Percentiles rank a stretch among this genome's conserved stretches.
Evolutionary conservation across 2,797 vertebrate species (phyloP).

Genomic region (Aeoliscus strigatus): DNA sequence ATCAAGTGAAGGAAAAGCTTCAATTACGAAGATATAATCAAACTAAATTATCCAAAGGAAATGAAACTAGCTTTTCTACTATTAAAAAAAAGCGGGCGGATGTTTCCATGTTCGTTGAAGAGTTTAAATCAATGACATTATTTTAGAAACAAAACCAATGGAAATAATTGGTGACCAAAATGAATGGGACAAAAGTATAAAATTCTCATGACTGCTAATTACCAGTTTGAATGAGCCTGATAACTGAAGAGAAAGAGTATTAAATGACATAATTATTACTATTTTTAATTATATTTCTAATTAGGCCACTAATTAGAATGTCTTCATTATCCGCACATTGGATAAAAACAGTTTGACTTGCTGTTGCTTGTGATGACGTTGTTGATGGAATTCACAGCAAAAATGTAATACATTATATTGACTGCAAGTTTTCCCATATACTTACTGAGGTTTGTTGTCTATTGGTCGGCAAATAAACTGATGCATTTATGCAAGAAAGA

Average conservation of each 20-base stretch:
- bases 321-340: constrained; percentile 70
- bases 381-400: background rate
- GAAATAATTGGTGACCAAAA: constrained; percentile 51
- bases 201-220: constrained; percentile 71
- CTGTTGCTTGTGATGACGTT: constrained; percentile 45
- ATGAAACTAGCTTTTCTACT: background rate
- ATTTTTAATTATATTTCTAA: constrained; percentile 81
- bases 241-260: constrained; percentile 77
- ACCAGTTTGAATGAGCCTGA: constrained; percentile 67
- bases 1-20: too few species aligned
- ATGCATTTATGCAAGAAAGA: too few species aligned
- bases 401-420: too few species aligned
- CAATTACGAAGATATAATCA: too few species aligned
- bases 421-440: too few species aligned
- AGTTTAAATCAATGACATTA: constrained; percentile 23
- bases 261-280: constrained; percentile 78
- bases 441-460: too few species aligned
- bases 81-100: constrained; percentile 14
- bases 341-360: constrained; percentile 66
- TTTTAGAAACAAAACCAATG: constrained; percentile 31
- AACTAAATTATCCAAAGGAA: too few species aligned
- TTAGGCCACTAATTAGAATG: constrained; percentile 80
- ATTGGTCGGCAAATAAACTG: too few species aligned
- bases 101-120: constrained; percentile 37
- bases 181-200: constrained; percentile 65